Evolutionary conservation across 30 jellyfish, hydroid and myxozoan species (phyloP).

Genomic region (Hydractinia echinata): DNA sequence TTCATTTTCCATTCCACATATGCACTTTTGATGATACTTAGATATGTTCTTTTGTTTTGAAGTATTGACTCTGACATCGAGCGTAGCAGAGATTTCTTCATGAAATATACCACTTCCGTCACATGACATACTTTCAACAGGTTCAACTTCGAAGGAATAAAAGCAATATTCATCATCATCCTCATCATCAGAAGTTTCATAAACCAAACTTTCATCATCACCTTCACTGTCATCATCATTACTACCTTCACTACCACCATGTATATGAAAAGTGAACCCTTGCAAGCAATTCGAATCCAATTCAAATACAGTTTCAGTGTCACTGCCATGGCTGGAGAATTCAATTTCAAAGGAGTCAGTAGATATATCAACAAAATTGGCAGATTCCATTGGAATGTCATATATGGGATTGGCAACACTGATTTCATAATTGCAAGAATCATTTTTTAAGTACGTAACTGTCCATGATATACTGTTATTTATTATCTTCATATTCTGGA

Average conservation of each 20-base stretch:
- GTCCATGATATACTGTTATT: not conserved
- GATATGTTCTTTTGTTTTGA: not conserved
- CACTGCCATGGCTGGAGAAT: not conserved
- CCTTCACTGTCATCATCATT: not conserved
- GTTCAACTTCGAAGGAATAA: not conserved
- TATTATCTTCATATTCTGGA: not conserved
- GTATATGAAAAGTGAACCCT: too few species aligned
- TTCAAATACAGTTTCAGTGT: too few species aligned
- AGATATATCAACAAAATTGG: not conserved
- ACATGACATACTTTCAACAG: not conserved
- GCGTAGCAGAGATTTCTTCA: too few species aligned
- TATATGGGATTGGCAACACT: not conserved
- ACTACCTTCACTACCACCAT: not conserved
- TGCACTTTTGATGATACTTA: not conserved
- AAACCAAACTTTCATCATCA: slow-evolving; percentile 6
- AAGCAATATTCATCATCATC: slow-evolving; percentile 11
- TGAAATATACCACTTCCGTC: too few species aligned
- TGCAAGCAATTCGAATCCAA: too few species aligned
- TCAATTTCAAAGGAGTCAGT: slow-evolving; percentile 10
- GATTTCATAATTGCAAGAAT: not conserved
- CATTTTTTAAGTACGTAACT: not conserved
- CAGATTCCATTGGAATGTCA: not conserved
- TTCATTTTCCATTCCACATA: not conserved
- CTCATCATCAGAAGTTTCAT: slow-evolving; percentile 20
- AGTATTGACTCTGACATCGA: not conserved